Conservation (phyloP, 2,797 vertebrate species). For the Coccyzus lansbergi region DNA sequence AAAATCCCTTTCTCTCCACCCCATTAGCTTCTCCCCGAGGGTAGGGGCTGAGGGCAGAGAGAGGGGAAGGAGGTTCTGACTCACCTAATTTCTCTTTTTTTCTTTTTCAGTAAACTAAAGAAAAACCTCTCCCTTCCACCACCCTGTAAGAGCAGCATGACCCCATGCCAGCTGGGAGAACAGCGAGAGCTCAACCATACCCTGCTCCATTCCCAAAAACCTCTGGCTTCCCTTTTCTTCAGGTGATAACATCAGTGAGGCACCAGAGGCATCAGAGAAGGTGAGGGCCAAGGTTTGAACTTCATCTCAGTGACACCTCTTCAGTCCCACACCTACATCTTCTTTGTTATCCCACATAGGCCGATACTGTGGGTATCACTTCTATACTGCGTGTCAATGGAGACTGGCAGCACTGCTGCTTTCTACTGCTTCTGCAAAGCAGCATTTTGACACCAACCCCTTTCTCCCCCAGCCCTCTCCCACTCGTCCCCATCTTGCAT, state of each 20-base stretch:
- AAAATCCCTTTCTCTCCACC: neutral
- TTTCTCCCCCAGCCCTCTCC: neutral
- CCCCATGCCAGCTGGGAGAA: fast-evolving
- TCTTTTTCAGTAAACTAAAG: neutral
- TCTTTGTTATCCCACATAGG: neutral
- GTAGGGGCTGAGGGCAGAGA: neutral
- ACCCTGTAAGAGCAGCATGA: neutral
- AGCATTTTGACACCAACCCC: neutral
- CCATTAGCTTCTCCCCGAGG: neutral
- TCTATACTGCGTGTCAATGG: fast-evolving
- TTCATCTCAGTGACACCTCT: neutral
- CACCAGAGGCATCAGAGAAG: neutral
- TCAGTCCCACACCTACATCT: neutral
- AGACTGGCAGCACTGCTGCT: neutral
- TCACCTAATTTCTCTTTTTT: neutral
- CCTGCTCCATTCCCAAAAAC: neutral
- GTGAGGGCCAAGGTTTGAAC: neutral
- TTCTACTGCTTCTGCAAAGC: neutral
- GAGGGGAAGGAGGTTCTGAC: neutral
- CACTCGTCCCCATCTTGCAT: neutral
- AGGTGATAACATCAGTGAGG: neutral
- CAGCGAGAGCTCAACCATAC: neutral
- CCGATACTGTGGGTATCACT: neutral
- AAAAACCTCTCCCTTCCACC: neutral
- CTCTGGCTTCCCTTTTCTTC: neutral